Percentiles rank a stretch among this genome's conserved stretches.
Evolutionary conservation across 2,113 vertebrate species (phyloP).

Genomic region (Callorhinus ursinus): DNA sequence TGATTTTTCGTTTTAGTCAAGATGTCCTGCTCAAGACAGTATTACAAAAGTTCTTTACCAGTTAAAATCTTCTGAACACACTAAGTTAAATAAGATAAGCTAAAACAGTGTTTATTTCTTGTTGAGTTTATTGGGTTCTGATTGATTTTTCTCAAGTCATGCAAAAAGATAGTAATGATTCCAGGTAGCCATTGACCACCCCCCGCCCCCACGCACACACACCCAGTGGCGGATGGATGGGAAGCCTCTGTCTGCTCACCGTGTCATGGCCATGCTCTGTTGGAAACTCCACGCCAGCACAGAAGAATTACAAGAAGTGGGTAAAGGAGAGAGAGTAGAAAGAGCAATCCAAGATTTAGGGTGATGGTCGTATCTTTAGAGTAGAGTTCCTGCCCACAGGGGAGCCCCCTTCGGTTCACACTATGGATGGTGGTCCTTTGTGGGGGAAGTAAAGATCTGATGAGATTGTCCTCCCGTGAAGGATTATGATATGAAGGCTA

Average conservation of each 20-base stretch:
- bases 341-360: neutral
- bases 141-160: neutral
- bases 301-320: neutral
- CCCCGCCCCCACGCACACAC: too few relatives aligned
- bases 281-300: neutral
- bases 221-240: neutral
- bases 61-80: neutral
- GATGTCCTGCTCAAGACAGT: neutral
- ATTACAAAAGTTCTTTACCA: slow-evolving; percentile 7
- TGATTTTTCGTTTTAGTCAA: slow-evolving; percentile 33
- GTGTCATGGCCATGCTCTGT: neutral
- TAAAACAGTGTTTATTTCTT: neutral
- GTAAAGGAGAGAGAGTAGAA: neutral
- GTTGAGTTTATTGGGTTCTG: neutral
- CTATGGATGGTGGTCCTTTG: neutral
- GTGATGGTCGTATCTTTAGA: too few relatives aligned
- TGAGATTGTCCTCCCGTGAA: neutral
- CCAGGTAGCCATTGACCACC: neutral
- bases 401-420: neutral
- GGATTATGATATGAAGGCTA: neutral
- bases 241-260: neutral
- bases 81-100: neutral
- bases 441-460: neutral
- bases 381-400: neutral
- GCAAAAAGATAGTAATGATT: neutral